phyloP scores from a whole-genome alignment of 2,113 vertebrate species.

The Lepidothrix coronata region DNA sequence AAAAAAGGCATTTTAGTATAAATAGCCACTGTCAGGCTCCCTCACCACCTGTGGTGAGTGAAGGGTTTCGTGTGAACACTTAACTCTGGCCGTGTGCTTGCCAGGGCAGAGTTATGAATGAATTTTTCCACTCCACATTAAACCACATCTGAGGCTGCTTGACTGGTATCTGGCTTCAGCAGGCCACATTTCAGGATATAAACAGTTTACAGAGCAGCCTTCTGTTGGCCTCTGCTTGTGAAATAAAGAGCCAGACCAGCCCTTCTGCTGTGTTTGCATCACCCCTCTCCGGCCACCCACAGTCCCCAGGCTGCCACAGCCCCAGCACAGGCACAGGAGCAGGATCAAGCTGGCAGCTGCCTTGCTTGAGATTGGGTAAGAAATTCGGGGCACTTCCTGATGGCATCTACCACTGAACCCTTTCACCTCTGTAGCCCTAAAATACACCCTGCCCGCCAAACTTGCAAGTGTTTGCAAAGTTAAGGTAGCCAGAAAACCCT shows the following conservation, averaged over 20 bases:
- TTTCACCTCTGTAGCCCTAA: neutral
- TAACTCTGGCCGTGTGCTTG: neutral
- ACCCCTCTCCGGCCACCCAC: neutral
- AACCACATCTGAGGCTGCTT: neutral
- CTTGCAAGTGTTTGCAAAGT: neutral
- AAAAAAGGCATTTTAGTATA: neutral
- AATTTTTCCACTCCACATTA: neutral
- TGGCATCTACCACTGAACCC: neutral
- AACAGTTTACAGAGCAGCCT: neutral
- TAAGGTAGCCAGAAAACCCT: neutral
- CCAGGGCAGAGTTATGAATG: neutral
- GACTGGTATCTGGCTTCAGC: neutral
- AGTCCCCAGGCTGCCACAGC: neutral
- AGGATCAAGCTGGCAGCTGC: neutral
- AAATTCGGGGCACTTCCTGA: neutral
- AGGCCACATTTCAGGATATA: neutral
- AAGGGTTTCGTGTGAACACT: neutral
- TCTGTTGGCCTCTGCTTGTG: neutral
- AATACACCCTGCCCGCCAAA: neutral
- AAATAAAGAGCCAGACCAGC: neutral
- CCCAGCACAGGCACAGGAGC: neutral
- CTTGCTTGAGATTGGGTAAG: neutral
- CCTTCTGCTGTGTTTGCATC: neutral
- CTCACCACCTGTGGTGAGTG: rapidly evolving
- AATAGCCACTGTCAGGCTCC: neutral